phyloP scores from a whole-genome alignment of 2,888 invertebrate species.

The Microctonus aethiopoides region DNA sequence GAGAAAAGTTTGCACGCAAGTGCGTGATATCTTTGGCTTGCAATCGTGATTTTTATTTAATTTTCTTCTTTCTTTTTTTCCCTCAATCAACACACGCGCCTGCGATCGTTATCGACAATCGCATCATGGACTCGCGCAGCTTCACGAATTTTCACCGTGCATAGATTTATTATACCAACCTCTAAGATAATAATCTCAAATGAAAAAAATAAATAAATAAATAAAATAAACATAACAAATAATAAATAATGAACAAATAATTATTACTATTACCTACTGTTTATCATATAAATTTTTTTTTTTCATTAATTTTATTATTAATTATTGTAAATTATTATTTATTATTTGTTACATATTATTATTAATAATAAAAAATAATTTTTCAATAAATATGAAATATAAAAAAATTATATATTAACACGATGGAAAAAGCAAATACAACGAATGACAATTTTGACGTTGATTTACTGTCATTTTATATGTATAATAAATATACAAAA shows the following conservation, averaged over 20 bases:
- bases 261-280: no score
- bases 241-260: neutral
- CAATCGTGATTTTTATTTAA: neutral
- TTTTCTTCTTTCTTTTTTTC: neutral
- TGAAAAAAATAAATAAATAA: neutral
- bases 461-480: neutral
- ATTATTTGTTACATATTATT: no score
- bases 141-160: neutral
- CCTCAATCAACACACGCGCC: neutral
- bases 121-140: neutral
- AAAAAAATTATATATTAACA: neutral
- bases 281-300: no score
- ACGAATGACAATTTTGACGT: neutral
- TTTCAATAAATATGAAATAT: neutral
- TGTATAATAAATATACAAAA: neutral
- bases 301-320: no score
- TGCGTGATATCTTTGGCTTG: slow-evolving; percentile 9
- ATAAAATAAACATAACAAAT: neutral
- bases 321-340: no score
- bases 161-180: slow-evolving; percentile 1
- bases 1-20: slow-evolving; percentile 12
- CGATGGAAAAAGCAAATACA: neutral
- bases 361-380: neutral
- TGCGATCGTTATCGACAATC: slow-evolving; percentile 17
- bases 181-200: neutral